Percentiles rank a stretch among this genome's conserved stretches.
Conservation (phyloP, 2,888 invertebrate species). For the Drosophila antonietae region DNA sequence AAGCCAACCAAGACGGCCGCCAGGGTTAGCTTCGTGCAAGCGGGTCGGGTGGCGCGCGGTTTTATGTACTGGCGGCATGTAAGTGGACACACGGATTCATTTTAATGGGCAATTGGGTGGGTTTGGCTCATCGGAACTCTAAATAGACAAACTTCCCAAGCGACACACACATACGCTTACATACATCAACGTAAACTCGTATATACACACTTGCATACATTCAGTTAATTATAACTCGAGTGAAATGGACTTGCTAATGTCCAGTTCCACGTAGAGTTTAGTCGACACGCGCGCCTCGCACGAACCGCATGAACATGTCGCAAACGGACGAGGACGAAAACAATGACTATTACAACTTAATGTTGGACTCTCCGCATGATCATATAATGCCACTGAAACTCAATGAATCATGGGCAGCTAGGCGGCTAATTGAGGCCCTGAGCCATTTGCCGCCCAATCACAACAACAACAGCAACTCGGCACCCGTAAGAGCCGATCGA, state of each 20-base stretch:
- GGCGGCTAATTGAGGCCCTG: constrained; percentile 85
- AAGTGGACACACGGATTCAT: constrained; percentile 67
- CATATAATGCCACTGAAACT: constrained; percentile 85
- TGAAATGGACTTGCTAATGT: constrained; percentile 61
- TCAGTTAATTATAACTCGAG: constrained; percentile 63
- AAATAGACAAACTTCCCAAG: constrained; percentile 37
- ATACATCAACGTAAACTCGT: constrained; percentile 5
- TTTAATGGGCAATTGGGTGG: constrained; percentile 5
- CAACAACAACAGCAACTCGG: constrained; percentile 61
- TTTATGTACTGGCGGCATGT: constrained; percentile 77
- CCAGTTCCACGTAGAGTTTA: constrained; percentile 47
- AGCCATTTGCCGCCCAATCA: constrained; percentile 81
- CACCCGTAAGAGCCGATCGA: constrained; percentile 69
- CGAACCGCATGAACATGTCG: constrained; percentile 49
- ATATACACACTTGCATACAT: constrained; percentile 15
- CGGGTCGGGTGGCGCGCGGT: constrained; percentile 72
- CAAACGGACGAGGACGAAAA: constrained; percentile 40
- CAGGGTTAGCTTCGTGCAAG: constrained; percentile 63
- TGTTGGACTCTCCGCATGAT: constrained; percentile 42
- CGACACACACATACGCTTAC: constrained; percentile 2
- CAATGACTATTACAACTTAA: constrained; percentile 27
- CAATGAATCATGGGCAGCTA: constrained; percentile 87
- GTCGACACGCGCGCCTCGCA: constrained; percentile 60
- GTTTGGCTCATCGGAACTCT: constrained; percentile 16
- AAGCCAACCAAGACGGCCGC: constrained; percentile 36